Percentiles rank a stretch among this genome's conserved stretches.
Evolutionary conservation across 2,888 invertebrate species (phyloP).

Genomic region (Tachina lurida): DNA sequence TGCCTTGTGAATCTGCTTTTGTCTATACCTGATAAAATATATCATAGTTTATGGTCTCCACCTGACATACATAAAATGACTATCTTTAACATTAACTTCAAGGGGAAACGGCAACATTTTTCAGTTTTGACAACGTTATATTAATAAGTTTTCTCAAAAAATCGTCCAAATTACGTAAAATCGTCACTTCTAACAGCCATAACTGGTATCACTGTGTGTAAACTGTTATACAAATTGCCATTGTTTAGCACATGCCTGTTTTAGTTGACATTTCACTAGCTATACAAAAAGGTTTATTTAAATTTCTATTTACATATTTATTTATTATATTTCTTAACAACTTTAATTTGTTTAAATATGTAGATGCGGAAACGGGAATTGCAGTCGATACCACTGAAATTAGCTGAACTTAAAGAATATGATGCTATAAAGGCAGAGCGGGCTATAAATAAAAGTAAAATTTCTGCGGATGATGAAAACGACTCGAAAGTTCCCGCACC

Average conservation of each 20-base stretch:
- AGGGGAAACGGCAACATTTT: no score
- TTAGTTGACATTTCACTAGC: neutral
- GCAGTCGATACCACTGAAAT: conserved; percentile 81
- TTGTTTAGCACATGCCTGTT: neutral
- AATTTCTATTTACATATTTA: neutral
- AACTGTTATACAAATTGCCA: conserved; percentile 26
- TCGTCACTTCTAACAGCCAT: no score
- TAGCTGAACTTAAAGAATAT: conserved; percentile 82
- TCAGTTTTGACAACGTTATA: no score
- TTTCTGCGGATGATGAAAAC: conserved; percentile 20
- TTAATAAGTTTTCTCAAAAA: no score
- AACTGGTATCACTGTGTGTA: neutral
- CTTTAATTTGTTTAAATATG: neutral
- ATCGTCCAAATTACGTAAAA: no score
- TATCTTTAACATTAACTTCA: no score
- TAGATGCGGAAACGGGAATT: conserved; percentile 81
- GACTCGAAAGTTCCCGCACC: conserved; percentile 57
- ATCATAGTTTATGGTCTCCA: no score
- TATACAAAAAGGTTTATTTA: conserved; percentile 1
- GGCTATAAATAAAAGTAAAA: conserved; percentile 64
- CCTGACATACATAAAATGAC: no score
- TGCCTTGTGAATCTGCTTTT: no score
- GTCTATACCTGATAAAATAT: no score
- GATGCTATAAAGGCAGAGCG: conserved; percentile 80
- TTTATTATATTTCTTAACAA: neutral